Evolutionary conservation across 1,140 invertebrate genomes (phyloP).

Genomic region (Listronotus bonariensis): DNA sequence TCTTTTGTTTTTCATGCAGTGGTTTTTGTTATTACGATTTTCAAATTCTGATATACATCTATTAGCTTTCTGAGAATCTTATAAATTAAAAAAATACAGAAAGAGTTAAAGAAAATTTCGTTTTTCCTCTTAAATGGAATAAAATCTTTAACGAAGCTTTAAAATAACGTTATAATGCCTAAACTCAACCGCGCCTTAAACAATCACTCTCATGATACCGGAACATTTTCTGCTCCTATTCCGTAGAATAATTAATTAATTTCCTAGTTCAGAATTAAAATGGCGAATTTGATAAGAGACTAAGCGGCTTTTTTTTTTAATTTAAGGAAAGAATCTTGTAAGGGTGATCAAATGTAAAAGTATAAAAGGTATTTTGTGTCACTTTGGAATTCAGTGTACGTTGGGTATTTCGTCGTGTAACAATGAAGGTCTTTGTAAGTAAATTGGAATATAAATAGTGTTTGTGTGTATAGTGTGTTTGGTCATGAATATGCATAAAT

Average conservation of each 20-base stretch:
- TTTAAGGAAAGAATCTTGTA: conserved; percentile 15
- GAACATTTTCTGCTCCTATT: conserved; percentile 19
- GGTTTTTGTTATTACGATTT: no score
- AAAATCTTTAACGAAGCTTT: no score
- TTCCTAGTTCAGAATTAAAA: conserved; percentile 10
- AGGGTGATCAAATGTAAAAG: conserved; percentile 25
- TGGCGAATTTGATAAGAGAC: conserved; percentile 27
- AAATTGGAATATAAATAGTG: no score
- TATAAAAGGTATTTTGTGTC: conserved; percentile 25
- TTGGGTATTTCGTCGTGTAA: conserved; percentile 9
- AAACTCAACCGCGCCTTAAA: not conserved
- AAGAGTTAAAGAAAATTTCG: no score
- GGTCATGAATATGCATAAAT: no score
- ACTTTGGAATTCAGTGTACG: conserved; percentile 22
- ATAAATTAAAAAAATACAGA: no score
- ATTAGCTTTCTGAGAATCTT: no score
- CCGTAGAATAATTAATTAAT: conserved; percentile 15
- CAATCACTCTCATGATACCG: conserved; percentile 19
- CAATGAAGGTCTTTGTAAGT: conserved; percentile 38
- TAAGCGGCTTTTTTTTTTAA: conserved; percentile 33
- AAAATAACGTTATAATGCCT: conserved; percentile 5
- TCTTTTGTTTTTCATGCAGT: no score
- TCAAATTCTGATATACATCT: no score
- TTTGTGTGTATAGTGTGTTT: no score
- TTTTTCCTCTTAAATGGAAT: no score